Base-by-base conservation (phyloP, 2,888 invertebrate species). In the Oeneis ivallda region DNA sequence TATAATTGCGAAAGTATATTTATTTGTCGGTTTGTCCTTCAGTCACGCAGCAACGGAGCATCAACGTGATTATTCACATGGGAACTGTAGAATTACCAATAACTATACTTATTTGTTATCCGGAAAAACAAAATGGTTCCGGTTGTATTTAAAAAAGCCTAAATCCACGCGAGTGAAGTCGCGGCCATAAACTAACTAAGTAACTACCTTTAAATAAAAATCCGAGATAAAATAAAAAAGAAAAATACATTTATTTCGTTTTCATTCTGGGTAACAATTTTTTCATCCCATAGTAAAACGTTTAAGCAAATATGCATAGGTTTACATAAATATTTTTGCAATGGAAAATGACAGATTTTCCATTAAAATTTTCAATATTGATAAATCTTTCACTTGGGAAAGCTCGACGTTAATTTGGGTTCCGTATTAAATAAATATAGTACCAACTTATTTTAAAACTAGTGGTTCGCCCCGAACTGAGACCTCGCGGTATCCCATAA, bases 371-470 rank as follows among this genome's bases (percentile, higher is more conserved):
- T 65, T 26, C 32, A 26, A 57, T 43, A 57, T n/a, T 13, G 43
- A 9, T 37, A 37, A 37, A 37, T 37, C 37, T 37, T 2, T 45
- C 10, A 11, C n/a, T n/a, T 26, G n/a, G 10, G 34, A 13, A 5
- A 15, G 32, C n/a, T 57, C 4, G 9, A 37, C 43, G 26, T 10
- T 32, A 13, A 3, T 3, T 7, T 13, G 47, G 60, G 60, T 68
- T 65, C 68, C 34, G 68, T 65, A 68, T 34, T 64, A 65, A 62
- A 64, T n/a, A n/a, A n/a, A n/a, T n/a, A n/a, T n/a, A n/a, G n/a
- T n/a, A n/a, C n/a, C n/a, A n/a, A n/a, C n/a, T n/a, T n/a, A n/a
- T n/a, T n/a, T n/a, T n/a, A n/a, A n/a, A n/a, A n/a, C n/a, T n/a
- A n/a, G n/a, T n/a, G n/a, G n/a, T n/a, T n/a, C n/a, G n/a, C n/a